These are phyloP conservation scores for Ptychochromis oligacanthus DNA, from an alignment of 2,113 vertebrate species.

Conservation along the genomic window DNA sequence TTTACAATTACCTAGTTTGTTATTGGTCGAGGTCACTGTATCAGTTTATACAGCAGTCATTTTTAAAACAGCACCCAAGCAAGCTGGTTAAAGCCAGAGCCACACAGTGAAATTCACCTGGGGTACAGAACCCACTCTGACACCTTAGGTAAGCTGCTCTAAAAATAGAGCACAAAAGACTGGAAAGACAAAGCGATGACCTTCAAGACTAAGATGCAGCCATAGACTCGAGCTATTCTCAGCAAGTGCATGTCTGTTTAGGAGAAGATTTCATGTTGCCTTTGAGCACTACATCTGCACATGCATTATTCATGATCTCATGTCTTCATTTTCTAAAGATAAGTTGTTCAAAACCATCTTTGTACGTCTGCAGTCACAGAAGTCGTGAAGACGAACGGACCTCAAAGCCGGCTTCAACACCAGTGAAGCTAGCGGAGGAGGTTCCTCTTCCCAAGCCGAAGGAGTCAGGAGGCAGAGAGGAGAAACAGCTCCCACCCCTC, in stretches of 20 bases:
- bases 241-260: slow-evolving; percentile 10
- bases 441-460: slow-evolving; percentile 79
- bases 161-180: slow-evolving; percentile 74
- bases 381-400: slow-evolving; percentile 92
- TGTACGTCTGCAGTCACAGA: slow-evolving; percentile 83
- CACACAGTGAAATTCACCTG: slow-evolving; percentile 63
- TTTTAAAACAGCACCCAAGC: slow-evolving; percentile 32
- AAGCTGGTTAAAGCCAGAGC: slow-evolving; percentile 32
- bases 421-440: slow-evolving; percentile 88
- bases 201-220: slow-evolving; percentile 67
- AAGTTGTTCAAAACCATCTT: slow-evolving; percentile 1
- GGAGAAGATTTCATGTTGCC: slow-evolving; percentile 1
- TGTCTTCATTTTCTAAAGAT: slow-evolving; percentile 21
- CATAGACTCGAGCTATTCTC: slow-evolving; percentile 16
- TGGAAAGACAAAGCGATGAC: slow-evolving; percentile 69
- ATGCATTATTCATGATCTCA: slow-evolving; percentile 41
- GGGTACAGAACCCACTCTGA: slow-evolving; percentile 57
- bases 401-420: slow-evolving; percentile 87
- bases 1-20: neutral
- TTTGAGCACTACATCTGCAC: slow-evolving; percentile 27
- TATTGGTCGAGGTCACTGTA: neutral
- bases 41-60: neutral
- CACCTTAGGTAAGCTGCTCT: slow-evolving; percentile 72
- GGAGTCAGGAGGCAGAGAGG: slow-evolving; percentile 85
- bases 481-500: slow-evolving; percentile 90